Evolutionary conservation across 2,113 vertebrate species (phyloP), one percentile per base, ranked within the genome.

Genomic region (Coregonus clupeaformis): DNA sequence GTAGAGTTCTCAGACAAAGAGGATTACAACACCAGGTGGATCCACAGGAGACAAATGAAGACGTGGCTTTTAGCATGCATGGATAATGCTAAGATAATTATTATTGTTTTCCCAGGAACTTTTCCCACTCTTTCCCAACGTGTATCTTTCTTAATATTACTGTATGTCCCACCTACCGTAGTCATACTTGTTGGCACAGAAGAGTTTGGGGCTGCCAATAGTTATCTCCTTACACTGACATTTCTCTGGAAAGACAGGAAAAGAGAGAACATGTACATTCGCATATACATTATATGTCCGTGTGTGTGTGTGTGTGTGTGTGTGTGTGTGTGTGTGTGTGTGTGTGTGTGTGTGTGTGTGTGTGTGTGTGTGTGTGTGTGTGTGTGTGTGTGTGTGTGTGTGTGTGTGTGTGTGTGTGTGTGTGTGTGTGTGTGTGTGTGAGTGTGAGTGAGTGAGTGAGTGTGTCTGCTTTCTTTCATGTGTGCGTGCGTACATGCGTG

Each of bases 141-240:
- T 5, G 64, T 66, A 16, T 16, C 2, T 16, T 67, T 32, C 18
- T 20, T 16, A 13, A 30, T 13, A 7, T 12, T 20, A 9, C 65
- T 32, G 30, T 22, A 75, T 7, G 36, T 55, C 13, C 16, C 13
- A 76, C 95, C 96, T 83, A 99, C 97, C 96, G 0, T 96, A 99
- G 70, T 95, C 94, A 74, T 97, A 97, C 82, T 95, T 96, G 87
- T 95, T 96, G 69, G 86, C 90, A 6, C 97, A 99, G 91, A 99
- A 97, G 71, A 92, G 79, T 90, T 96, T 96, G 66, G 94, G 84
- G 76, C 92, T 96, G 90, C 91, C 91, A 66, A 98, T 91, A 27
- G 91, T 88, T 72, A 95, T 95, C 71, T 96, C 96, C 79, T 95
- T 95, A 90, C 97, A 98, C 76, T 97, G 93, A 69, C 97, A 99